phyloP scores from a whole-genome alignment of 1,140 invertebrate genomes.

The Trissolcus basalis region DNA sequence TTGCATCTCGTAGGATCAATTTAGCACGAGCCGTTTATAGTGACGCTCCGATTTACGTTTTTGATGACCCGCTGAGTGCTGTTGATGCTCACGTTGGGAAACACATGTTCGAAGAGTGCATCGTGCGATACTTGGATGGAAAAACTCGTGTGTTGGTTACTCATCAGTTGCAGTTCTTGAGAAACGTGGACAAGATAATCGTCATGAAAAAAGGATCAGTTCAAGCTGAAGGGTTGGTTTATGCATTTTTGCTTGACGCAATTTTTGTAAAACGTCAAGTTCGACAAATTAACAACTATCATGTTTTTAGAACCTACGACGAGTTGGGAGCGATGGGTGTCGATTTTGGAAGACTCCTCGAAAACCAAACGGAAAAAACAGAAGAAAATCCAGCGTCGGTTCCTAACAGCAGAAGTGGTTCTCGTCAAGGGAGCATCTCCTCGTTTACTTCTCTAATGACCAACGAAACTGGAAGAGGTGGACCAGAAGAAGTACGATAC shows the following conservation, averaged over 20 bases:
- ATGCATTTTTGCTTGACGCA: slow-evolving; percentile 2
- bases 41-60: slow-evolving; percentile 82
- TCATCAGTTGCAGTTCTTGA: slow-evolving; percentile 89
- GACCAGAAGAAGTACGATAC: slow-evolving; percentile 65
- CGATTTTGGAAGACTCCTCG: slow-evolving; percentile 81
- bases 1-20: slow-evolving; percentile 78
- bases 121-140: slow-evolving; percentile 81
- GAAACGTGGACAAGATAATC: slow-evolving; percentile 84
- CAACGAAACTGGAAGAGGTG: slow-evolving; percentile 60
- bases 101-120: slow-evolving; percentile 86
- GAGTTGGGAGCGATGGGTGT: slow-evolving; percentile 78
- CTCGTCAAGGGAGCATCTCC: slow-evolving; percentile 70
- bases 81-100: slow-evolving; percentile 89
- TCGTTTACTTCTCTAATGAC: slow-evolving; percentile 68
- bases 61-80: slow-evolving; percentile 89
- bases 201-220: slow-evolving; percentile 83
- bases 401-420: slow-evolving; percentile 64
- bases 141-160: slow-evolving; percentile 90
- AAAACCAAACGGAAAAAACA: slow-evolving; percentile 67
- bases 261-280: neutral
- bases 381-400: slow-evolving; percentile 65
- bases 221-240: slow-evolving; percentile 65
- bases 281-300: neutral
- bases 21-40: slow-evolving; percentile 79
- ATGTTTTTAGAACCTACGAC: slow-evolving; percentile 76